These are phyloP conservation scores for Chloroclysta siterata DNA, from an alignment of 2,888 invertebrate genomes.

Conservation along the genomic window DNA sequence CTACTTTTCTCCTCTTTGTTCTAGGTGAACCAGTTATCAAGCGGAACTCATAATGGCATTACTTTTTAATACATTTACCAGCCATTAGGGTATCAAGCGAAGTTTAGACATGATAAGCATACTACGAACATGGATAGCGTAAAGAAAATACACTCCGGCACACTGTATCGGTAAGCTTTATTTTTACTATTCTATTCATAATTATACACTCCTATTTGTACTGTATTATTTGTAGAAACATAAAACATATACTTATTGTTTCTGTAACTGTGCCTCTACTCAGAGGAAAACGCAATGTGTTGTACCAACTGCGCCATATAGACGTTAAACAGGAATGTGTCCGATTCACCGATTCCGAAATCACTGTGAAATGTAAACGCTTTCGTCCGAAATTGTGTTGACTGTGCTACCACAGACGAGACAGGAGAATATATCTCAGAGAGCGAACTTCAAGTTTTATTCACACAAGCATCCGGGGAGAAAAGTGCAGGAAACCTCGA, in stretches of 20 bases:
- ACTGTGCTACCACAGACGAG: neutral
- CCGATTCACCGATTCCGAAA: neutral
- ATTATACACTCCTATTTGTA: no score
- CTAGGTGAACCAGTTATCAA: constrained; percentile 55
- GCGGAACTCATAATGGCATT: constrained; percentile 67
- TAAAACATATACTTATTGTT: neutral
- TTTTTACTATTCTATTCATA: neutral
- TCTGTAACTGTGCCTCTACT: neutral
- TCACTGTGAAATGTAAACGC: neutral
- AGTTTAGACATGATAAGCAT: constrained; percentile 73
- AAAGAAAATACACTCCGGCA: constrained; percentile 83
- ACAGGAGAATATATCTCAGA: neutral
- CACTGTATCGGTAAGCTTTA: constrained; percentile 78
- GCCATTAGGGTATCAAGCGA: constrained; percentile 59
- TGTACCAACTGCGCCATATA: neutral
- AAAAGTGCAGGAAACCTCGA: constrained; percentile 7
- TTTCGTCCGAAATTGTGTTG: neutral
- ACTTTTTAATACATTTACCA: constrained; percentile 60
- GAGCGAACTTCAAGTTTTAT: neutral
- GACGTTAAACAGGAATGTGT: neutral
- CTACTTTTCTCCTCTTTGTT: constrained; percentile 54
- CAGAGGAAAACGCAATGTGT: neutral
- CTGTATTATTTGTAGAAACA: no score
- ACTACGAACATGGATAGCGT: constrained; percentile 78
- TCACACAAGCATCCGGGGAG: constrained; percentile 3